Conservation (phyloP, 2,888 invertebrate species). For the Heliconius cydno region DNA sequence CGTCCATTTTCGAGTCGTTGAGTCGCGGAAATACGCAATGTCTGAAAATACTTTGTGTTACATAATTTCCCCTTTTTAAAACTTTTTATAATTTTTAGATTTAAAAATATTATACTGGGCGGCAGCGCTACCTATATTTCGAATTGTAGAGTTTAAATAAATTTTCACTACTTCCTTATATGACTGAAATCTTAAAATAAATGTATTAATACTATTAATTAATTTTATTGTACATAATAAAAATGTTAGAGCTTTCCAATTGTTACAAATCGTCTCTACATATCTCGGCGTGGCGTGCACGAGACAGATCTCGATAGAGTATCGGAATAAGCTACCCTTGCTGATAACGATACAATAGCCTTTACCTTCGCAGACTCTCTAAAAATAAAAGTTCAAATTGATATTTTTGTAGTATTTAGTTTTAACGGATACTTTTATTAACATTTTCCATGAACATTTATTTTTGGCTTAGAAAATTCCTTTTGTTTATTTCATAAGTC, state of each 20-base stretch:
- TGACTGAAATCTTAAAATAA: background rate
- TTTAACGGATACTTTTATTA: background rate
- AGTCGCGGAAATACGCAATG: background rate
- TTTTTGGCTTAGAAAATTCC: background rate
- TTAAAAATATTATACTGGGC: background rate
- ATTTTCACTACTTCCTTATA: no score
- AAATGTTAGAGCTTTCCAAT: background rate
- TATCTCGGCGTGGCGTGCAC: slow-evolving; percentile 39
- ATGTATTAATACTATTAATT: background rate
- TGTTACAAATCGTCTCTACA: slow-evolving; percentile 27
- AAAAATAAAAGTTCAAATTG: background rate
- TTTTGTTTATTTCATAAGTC: background rate
- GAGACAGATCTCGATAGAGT: slow-evolving; percentile 43
- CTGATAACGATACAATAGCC: slow-evolving; percentile 25
- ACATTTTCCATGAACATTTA: background rate
- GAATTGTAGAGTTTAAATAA: no score
- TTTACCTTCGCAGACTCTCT: slow-evolving; percentile 2
- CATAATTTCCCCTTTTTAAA: no score
- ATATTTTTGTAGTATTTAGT: background rate
- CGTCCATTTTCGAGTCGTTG: background rate
- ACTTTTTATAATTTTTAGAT: background rate
- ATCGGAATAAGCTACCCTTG: slow-evolving; percentile 32
- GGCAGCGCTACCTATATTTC: background rate
- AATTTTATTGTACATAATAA: background rate
- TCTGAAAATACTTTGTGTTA: no score